These are phyloP conservation scores for Brenthis ino DNA, from an alignment of 2,888 invertebrate genomes.

Conservation along the genomic window DNA sequence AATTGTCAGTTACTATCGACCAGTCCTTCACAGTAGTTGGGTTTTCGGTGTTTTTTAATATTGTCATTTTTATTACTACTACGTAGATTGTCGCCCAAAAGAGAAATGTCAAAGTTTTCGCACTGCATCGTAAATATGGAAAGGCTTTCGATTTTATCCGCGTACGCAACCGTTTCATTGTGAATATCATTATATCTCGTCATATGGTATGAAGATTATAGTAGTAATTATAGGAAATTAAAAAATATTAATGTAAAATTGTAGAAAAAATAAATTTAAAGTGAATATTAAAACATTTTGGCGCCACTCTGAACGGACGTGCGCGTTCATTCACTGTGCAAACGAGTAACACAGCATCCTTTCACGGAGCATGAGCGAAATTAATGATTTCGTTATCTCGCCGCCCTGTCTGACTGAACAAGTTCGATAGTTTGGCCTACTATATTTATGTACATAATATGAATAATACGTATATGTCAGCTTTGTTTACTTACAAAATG, in stretches of 20 bases:
- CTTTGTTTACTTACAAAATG: not conserved
- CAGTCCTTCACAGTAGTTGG: conserved; percentile 61
- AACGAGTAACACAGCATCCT: conserved; percentile 63
- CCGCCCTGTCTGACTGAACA: conserved; percentile 17
- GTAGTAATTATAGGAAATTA: conserved; percentile 30
- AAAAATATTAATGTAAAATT: conserved; percentile 22
- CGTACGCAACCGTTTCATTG: conserved; percentile 62
- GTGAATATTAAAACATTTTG: conserved; percentile 48
- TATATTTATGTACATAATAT: not conserved
- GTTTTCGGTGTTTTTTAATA: conserved; percentile 69
- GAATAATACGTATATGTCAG: too few relatives aligned
- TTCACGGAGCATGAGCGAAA: conserved; percentile 74
- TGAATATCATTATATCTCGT: conserved; percentile 62
- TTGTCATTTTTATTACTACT: conserved; percentile 75
- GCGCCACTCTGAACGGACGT: conserved; percentile 37
- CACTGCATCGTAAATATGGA: conserved; percentile 71
- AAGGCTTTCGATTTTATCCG: conserved; percentile 62
- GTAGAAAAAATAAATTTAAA: not conserved
- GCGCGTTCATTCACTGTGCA: conserved; percentile 40
- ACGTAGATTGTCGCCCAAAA: conserved; percentile 76
- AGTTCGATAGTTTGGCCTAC: conserved; percentile 6
- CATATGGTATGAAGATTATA: conserved; percentile 55
- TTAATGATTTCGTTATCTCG: conserved; percentile 70
- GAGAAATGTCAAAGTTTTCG: conserved; percentile 72
- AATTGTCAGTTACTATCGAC: conserved; percentile 72